A percentile compares a stretch with the other conserved stretches of the same genome.
phyloP scores from a whole-genome alignment of 2,113 vertebrate species.

The Choloepus hoffmanni region DNA sequence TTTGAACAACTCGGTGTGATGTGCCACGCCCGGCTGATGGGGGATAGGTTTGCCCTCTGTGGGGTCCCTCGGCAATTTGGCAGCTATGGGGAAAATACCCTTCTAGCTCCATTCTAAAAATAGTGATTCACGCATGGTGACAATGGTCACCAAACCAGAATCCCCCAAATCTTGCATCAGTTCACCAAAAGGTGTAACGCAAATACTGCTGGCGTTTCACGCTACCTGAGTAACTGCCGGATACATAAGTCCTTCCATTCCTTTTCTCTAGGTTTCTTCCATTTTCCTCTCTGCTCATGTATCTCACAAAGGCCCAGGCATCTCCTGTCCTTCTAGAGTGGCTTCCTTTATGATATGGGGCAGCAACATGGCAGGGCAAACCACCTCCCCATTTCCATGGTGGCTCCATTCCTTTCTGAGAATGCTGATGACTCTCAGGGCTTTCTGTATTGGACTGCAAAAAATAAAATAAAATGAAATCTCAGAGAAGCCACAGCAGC shows the following conservation, averaged over 20 bases:
- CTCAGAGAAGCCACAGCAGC: background rate
- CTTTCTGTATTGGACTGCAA: background rate
- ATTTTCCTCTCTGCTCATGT: background rate
- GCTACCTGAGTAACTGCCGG: background rate
- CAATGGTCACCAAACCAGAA: background rate
- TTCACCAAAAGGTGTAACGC: background rate
- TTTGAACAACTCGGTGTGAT: background rate
- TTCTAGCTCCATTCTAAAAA: background rate
- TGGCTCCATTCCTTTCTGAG: background rate
- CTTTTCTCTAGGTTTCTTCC: background rate
- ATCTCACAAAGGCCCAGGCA: background rate
- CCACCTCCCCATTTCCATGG: accelerated
- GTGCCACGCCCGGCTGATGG: background rate
- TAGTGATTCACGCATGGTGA: background rate
- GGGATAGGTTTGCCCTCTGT: background rate
- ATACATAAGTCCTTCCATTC: background rate
- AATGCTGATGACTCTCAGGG: background rate
- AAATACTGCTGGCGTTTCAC: background rate
- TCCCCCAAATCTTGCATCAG: background rate
- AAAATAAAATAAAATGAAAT: too few relatives aligned
- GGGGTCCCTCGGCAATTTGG: background rate
- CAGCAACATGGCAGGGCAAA: background rate
- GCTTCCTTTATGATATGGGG: background rate
- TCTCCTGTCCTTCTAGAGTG: background rate
- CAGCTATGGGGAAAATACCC: background rate